Base-by-base conservation (phyloP, 2,113 vertebrate genomes). In the Lutjanus erythropterus region DNA sequence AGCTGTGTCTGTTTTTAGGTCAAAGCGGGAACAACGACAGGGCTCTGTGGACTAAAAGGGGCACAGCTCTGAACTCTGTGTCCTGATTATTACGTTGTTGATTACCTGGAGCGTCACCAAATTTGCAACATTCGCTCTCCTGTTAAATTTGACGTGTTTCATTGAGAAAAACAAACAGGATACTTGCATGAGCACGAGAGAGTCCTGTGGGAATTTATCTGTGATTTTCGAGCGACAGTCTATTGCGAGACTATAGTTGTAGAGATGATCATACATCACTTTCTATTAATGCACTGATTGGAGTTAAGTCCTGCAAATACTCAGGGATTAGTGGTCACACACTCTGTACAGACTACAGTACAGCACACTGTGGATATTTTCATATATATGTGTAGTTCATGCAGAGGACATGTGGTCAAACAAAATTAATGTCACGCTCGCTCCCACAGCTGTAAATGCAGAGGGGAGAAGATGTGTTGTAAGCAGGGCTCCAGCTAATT, bases 1-100 rank as follows among this genome's bases (percentile, higher is more conserved):
- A 67, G 49, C 69, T 29, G 61, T 7, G 55, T 50, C 59, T 41
- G 67, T 75, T 83, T 86, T 53, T 85, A 76, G 84, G 81, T 71
- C 80, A 87, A 33, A 85, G 71, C 29, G 16, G 59, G 19, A 70
- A 35, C 39, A 27, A 44, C 29, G 0, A 18, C 31, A 6, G 31
- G 46, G 46, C 16, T 35, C 29, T 29, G 18, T 19, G 2, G 35
- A 33, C 50, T 33, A 14, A 74, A 80, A 66, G 33, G 6, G 68
- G 27, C 39, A 35, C 44, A 16, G 58, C 67, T 70, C 60, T 60
- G 50, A 37, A 64, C 59, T 61, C 68, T 15, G 18, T 15, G 61
- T 64, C 50, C 61, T 44, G 35, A 23, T 21, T 31, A 23, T 21
- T 31, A 21, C 16, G 4, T 31, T 8, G 58, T 19, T 29, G 52